Percentiles rank a stretch among this genome's conserved stretches.
phyloP scores from a whole-genome alignment of 1,140 invertebrate species.

The Brachionus rubens region DNA sequence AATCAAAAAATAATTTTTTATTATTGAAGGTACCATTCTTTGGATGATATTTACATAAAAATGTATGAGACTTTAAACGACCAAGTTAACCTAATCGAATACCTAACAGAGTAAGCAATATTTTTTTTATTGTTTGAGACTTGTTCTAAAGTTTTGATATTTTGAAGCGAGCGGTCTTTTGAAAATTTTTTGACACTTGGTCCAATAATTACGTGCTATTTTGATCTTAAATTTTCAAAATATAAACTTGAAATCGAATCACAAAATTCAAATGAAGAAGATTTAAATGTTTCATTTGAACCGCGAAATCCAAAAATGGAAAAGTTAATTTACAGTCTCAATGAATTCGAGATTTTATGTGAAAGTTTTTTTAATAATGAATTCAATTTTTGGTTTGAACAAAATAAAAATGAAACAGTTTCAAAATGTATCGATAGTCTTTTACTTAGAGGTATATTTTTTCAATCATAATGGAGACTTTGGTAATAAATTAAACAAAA shows the following conservation, averaged over 20 bases:
- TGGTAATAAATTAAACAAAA: too few relatives aligned
- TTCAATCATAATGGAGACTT: too few relatives aligned
- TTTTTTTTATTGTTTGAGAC: background rate
- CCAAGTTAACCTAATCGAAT: background rate
- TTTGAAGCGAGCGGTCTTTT: background rate
- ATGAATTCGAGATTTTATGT: constrained; percentile 10
- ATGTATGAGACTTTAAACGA: background rate
- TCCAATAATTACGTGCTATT: background rate
- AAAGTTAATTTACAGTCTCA: background rate
- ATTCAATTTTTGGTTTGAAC: background rate
- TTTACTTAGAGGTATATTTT: background rate
- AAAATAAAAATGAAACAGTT: too few relatives aligned
- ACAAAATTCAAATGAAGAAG: background rate
- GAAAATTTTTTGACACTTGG: background rate
- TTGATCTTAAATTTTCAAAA: constrained; percentile 22
- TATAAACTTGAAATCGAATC: constrained; percentile 27
- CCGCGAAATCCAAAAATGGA: constrained; percentile 16
- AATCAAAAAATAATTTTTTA: constrained; percentile 2
- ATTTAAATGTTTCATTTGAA: constrained; percentile 4
- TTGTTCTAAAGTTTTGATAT: background rate
- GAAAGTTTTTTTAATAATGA: background rate
- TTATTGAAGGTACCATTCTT: constrained; percentile 11
- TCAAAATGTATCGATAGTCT: background rate
- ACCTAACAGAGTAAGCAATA: background rate
- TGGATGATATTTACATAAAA: background rate